Evolutionary conservation across 2,888 invertebrate genomes (phyloP).

Genomic region (Clostera curtula): DNA sequence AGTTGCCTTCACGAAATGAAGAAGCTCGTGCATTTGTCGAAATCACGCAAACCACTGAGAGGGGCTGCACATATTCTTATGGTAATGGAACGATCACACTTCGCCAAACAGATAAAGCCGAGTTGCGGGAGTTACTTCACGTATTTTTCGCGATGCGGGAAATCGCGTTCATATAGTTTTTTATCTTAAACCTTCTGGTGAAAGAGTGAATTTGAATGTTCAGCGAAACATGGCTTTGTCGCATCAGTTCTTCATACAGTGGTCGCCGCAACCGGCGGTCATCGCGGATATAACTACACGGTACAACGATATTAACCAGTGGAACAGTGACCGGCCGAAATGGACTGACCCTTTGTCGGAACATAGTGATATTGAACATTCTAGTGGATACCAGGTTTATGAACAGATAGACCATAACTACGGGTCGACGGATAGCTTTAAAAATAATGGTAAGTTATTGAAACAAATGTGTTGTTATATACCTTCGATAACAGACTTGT

Average conservation of each 20-base stretch:
- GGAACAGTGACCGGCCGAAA: conserved; percentile 26
- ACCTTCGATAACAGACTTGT: too few relatives aligned
- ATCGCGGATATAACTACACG: conserved; percentile 49
- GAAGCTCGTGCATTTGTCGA: conserved; percentile 14
- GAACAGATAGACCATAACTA: conserved; percentile 12
- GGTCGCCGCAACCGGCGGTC: conserved; percentile 53
- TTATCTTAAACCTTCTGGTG: conserved; percentile 16
- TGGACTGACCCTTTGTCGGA: conserved; percentile 21
- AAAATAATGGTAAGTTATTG: conserved; percentile 26
- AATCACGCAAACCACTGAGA: conserved; percentile 24
- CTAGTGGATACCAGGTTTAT: conserved; percentile 6
- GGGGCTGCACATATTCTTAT: conserved; percentile 28
- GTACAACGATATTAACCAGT: conserved; percentile 41
- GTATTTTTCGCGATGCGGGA: conserved; percentile 38
- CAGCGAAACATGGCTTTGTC: conserved; percentile 55
- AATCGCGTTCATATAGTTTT: conserved; percentile 23
- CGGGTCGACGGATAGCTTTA: conserved; percentile 13
- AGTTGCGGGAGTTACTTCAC: conserved; percentile 37
- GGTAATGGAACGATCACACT: conserved; percentile 29
- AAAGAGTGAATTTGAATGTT: conserved; percentile 27
- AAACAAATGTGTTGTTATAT: neutral
- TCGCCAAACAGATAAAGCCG: conserved; percentile 35
- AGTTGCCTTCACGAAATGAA: conserved; percentile 17
- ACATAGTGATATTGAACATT: conserved; percentile 15
- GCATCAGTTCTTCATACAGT: conserved; percentile 69